These are phyloP conservation scores for Holothuria leucospilota DNA, from an alignment of 53 echinoderm and acorn worm genomes.

Conservation along the genomic window DNA sequence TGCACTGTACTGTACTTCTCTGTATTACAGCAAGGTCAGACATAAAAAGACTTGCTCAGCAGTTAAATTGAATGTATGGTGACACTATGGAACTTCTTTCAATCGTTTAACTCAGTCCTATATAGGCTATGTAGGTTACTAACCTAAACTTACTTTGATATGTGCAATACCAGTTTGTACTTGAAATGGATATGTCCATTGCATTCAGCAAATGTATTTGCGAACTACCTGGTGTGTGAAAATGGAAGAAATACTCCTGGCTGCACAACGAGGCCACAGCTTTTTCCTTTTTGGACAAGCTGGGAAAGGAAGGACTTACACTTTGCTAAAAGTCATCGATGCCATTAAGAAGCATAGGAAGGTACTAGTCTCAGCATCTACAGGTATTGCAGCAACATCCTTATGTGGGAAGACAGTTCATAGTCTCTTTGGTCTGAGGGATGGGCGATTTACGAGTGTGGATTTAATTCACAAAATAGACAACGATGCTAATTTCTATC, in stretches of 20 bases:
- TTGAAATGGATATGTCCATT: too few species aligned
- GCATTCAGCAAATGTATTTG: too few species aligned
- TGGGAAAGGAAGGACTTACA: neutral
- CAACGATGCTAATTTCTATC: neutral
- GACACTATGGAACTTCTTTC: too few species aligned
- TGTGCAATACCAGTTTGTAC: too few species aligned
- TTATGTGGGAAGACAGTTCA: neutral
- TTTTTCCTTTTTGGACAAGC: neutral
- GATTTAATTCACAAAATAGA: neutral
- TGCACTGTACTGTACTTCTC: too few species aligned
- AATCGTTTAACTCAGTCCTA: too few species aligned
- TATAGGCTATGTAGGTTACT: too few species aligned
- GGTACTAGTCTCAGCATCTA: neutral
- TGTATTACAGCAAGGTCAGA: too few species aligned
- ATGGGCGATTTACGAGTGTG: neutral
- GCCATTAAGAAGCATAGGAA: neutral
- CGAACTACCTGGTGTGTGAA: too few species aligned
- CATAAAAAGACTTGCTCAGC: too few species aligned
- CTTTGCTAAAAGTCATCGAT: neutral
- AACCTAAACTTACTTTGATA: too few species aligned
- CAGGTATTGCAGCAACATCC: neutral
- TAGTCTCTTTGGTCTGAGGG: neutral
- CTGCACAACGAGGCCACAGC: neutral
- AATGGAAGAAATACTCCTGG: neutral
- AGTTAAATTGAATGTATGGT: too few species aligned